Evolutionary conservation across 1,140 invertebrate genomes (phyloP), one percentile per base, ranked within the genome.

Genomic region (Parapsyche elsis): DNA sequence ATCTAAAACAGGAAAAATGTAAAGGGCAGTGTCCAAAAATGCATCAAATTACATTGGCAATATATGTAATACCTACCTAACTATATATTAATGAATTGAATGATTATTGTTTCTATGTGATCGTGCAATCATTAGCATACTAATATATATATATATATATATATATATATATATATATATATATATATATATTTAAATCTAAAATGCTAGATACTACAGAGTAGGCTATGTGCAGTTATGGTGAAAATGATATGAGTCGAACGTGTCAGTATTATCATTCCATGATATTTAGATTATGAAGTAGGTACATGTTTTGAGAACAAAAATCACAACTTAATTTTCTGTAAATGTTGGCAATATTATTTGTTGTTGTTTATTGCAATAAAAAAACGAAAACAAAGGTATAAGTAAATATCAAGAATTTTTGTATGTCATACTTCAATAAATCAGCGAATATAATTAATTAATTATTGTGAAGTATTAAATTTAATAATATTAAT

Each of bases 201-300:
- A 81, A 81, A 78, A 70, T 80, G 78, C 74, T 80, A 78, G 73
- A 30, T 76, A 78, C 79, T 80, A 83, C 81, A 79, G 71, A 81
- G 67, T 81, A 79, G 64, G 70, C 81, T 83, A 83, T 83, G 81
- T 83, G 81, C 81, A 83, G 77, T 83, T 82, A 74, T 46, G 78
- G 70, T 79, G 78, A 57, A 44, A 81, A 80, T 80, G 67, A 77
- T 70, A 78, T 80, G 81, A 82, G 71, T 73, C 71, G 45, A 73
- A 73, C 71, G 71, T 73, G 71, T 46, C 38, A 7, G 38, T 46
- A 26, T 26, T 61, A 19, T 61, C 57, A 19, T 21, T 61, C 57
- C 21, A 61, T 21, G 57, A 19, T 38, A 61, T 38, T 21, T 19
- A 9, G 57, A 61, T 61, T 61, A 61, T 61, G 57, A 21, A 7